These are phyloP conservation scores for Acanthopagrus latus DNA, from an alignment of 2,797 vertebrate species.

Conservation along the genomic window DNA sequence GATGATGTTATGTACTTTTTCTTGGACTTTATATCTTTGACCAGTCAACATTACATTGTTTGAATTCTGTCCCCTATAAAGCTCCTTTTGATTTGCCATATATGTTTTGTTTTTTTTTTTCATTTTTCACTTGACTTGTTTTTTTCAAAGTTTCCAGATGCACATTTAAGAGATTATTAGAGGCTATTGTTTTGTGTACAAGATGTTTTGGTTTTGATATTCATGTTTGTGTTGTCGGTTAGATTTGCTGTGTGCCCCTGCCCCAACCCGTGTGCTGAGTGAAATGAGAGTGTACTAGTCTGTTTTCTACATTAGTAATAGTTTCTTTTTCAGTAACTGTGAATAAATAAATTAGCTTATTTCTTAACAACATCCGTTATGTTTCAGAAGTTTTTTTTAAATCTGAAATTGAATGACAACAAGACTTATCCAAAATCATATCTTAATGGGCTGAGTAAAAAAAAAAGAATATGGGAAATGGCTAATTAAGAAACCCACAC, in stretches of 20 bases:
- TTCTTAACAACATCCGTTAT: constrained; percentile 52
- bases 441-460: not conserved
- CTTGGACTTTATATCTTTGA: not conserved
- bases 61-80: not conserved
- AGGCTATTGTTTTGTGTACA: constrained; percentile 45
- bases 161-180: constrained; percentile 63
- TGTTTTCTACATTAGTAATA: constrained; percentile 64
- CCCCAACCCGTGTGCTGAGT: constrained; percentile 46
- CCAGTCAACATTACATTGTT: constrained; percentile 3
- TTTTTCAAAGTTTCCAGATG: constrained; percentile 27
- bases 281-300: constrained; percentile 34
- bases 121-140: constrained; percentile 11
- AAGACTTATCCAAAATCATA: not conserved
- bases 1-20: constrained; percentile 16
- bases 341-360: constrained; percentile 71
- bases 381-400: not conserved
- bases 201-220: constrained; percentile 57
- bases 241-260: constrained; percentile 37
- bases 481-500: not conserved
- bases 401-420: not conserved
- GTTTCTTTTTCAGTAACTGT: constrained; percentile 66
- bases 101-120: not conserved
- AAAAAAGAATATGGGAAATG: not conserved
- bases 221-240: constrained; percentile 58
- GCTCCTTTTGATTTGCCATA: not conserved